Percentiles rank a stretch among this genome's conserved stretches.
Evolutionary conservation across 1,140 invertebrate genomes (phyloP).

Genomic region (Linepithema humile): DNA sequence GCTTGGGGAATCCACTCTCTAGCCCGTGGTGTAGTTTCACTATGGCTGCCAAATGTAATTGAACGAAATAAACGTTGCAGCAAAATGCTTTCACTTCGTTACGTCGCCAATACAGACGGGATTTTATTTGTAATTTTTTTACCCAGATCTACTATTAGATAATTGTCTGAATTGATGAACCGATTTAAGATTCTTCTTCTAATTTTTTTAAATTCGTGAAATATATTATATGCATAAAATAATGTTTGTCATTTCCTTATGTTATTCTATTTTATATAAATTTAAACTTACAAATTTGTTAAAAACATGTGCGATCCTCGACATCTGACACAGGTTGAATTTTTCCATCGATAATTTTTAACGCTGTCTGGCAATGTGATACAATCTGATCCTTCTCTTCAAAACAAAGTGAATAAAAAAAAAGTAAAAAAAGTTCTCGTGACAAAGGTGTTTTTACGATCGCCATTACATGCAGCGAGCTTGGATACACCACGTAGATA

Average conservation of each 20-base stretch:
- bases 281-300: background rate
- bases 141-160: background rate
- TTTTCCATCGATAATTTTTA: background rate
- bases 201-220: background rate
- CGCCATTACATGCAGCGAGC: background rate
- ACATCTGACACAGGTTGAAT: background rate
- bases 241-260: background rate
- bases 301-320: background rate
- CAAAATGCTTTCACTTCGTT: slow-evolving; percentile 67
- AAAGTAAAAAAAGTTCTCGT: background rate
- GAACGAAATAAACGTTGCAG: slow-evolving; percentile 69
- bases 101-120: background rate
- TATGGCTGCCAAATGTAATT: slow-evolving; percentile 72
- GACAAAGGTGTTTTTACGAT: slow-evolving; percentile 4
- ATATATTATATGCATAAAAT: background rate
- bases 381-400: background rate
- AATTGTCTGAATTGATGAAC: slow-evolving; percentile 9
- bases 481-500: background rate
- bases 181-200: background rate
- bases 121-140: slow-evolving; percentile 39
- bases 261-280: background rate
- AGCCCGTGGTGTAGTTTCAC: slow-evolving; percentile 49
- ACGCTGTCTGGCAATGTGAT: no score
- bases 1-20: slow-evolving; percentile 45
- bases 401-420: background rate